These are phyloP conservation scores for Syngnathus floridae DNA, from an alignment of 2,113 vertebrate genomes.

Conservation along the genomic window DNA sequence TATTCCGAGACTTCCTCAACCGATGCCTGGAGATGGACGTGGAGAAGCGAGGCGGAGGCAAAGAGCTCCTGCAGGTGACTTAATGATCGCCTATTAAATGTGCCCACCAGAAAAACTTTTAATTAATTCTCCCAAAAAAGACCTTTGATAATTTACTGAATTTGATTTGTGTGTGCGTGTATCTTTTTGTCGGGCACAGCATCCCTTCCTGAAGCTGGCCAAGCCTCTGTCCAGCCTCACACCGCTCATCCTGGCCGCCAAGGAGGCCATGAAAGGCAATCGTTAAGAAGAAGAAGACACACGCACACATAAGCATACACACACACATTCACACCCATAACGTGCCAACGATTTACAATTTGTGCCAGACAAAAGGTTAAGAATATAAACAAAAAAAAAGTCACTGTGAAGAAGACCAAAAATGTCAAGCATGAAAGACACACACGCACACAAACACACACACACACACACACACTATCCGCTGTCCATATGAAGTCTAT, in stretches of 20 bases:
- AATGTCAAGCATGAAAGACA: slow-evolving; percentile 45
- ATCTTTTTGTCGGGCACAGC: slow-evolving; percentile 66
- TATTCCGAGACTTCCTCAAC: slow-evolving; percentile 96
- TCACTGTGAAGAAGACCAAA: slow-evolving; percentile 70
- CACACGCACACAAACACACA: too few relatives aligned
- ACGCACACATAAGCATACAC: slow-evolving; percentile 17
- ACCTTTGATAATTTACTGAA: not conserved
- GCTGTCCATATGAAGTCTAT: slow-evolving; percentile 58
- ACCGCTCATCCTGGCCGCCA: slow-evolving; percentile 95
- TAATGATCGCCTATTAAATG: not conserved
- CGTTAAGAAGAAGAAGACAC: slow-evolving; percentile 73
- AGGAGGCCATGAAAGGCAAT: slow-evolving; percentile 98
- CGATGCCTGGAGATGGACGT: slow-evolving; percentile 97
- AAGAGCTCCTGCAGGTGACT: slow-evolving; percentile 89
- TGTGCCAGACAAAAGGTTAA: slow-evolving; percentile 64
- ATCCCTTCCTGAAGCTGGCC: slow-evolving; percentile 96
- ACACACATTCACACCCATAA: not conserved
- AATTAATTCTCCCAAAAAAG: not conserved
- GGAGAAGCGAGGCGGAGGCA: slow-evolving; percentile 92
- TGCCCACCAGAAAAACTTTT: too few relatives aligned
- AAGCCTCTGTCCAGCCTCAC: slow-evolving; percentile 97
- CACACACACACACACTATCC: slow-evolving; percentile 18
- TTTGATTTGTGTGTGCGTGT: not conserved
- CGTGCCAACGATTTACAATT: slow-evolving; percentile 57
- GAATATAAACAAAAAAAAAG: slow-evolving; percentile 37